phyloP scores from a whole-genome alignment of 2,113 vertebrate genomes.

The Acanthochromis polyacanthus region DNA sequence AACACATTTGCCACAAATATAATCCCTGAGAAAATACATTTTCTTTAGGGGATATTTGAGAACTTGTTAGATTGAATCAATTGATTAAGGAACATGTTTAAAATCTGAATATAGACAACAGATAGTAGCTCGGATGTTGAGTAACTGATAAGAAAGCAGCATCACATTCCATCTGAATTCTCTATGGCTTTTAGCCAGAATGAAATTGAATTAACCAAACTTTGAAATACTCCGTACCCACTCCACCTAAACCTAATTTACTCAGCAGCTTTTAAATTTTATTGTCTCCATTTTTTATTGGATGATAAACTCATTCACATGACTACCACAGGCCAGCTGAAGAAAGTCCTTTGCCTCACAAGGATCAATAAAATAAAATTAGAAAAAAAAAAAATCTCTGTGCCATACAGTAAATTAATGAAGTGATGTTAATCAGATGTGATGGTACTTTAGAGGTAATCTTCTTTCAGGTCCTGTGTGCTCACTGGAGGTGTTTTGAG shows the following conservation, averaged over 20 bases:
- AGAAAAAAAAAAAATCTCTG: background rate
- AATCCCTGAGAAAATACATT: too few species aligned
- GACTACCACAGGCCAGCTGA: background rate
- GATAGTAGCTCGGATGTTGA: background rate
- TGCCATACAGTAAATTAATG: background rate
- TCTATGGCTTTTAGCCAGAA: slow-evolving; percentile 21
- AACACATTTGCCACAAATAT: too few species aligned
- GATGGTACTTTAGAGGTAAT: too few species aligned
- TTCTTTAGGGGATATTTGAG: too few species aligned
- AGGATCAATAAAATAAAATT: background rate
- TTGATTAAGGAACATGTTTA: background rate
- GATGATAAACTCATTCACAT: slow-evolving; percentile 2
- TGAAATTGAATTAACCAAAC: slow-evolving; percentile 8
- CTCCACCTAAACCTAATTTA: background rate
- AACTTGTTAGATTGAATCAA: background rate
- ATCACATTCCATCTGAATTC: background rate
- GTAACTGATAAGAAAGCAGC: background rate
- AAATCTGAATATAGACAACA: background rate
- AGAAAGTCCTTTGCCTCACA: background rate
- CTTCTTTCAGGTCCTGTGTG: background rate
- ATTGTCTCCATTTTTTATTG: background rate
- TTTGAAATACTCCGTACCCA: background rate
- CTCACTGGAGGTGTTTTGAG: background rate
- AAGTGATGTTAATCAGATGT: background rate
- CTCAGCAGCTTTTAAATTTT: slow-evolving; percentile 17